Evolutionary conservation across 2,888 invertebrate genomes (phyloP).

Genomic region (Merodon equestris): DNA sequence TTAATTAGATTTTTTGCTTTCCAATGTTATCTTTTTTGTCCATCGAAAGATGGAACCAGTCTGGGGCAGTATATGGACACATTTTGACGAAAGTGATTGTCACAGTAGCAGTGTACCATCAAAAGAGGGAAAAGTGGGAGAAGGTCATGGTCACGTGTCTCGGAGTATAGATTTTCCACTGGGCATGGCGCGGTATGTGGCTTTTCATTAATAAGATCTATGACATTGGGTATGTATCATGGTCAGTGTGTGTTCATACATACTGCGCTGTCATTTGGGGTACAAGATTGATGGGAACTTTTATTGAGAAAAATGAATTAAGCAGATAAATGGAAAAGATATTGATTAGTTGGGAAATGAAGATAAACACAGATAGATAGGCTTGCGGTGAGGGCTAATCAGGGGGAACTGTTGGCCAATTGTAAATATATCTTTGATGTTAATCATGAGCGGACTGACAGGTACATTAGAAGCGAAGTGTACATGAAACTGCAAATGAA

Average conservation of each 20-base stretch:
- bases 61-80: no score
- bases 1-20: no score
- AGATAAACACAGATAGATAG: constrained; percentile 20
- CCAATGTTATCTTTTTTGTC: no score
- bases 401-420: no score
- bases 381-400: background rate
- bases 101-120: no score
- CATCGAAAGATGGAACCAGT: no score
- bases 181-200: background rate
- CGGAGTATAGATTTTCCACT: constrained; percentile 9
- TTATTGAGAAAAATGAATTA: constrained; percentile 55
- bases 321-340: constrained; percentile 27
- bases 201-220: constrained; percentile 35
- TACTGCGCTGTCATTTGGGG: constrained; percentile 23
- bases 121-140: background rate
- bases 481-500: no score
- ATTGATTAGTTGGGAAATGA: constrained; percentile 37
- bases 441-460: no score
- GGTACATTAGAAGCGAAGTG: no score
- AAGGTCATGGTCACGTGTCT: constrained; percentile 63
- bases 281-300: constrained; percentile 48
- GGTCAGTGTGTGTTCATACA: constrained; percentile 17
- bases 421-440: no score
- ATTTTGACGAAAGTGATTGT: no score
- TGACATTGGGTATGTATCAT: background rate